Base-by-base conservation (phyloP, 2,113 vertebrate genomes). In the Rhinolophus sinicus region DNA sequence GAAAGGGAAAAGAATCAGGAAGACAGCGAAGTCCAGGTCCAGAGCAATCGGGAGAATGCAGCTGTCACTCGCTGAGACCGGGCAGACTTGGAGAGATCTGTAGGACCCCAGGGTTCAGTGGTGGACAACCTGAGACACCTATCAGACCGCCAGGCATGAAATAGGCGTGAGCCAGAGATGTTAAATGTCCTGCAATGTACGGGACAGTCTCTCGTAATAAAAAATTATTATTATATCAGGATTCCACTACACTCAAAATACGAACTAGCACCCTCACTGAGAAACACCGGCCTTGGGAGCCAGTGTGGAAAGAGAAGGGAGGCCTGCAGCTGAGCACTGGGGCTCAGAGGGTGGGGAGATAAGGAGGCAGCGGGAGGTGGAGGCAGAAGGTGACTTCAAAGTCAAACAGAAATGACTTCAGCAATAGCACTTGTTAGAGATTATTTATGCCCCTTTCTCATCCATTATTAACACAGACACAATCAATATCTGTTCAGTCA, bases 61-160 rank as follows among this genome's bases (percentile, higher is more conserved):
- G 33, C 0, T 12, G 35, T 5, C 24, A 2, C 6, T 24, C n/a
- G 8, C 2, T 22, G 58, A 22, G 28, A 24, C 0, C 0, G 9
- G 52, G 76, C 54, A 62, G 28, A n/a, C 44, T 50, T 16, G 8
- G 56, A 54, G 70, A 33, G 30, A 54, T 0, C 19, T 9, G 8
- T 11, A 69, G 80, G 80, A 52, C 30, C 5, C 3, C 0, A 1
- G n/a, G n/a, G 65, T 3, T 44, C 21, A 4, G 5, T 2, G 19
- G 2, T n/a, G 73, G 52, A 56, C n/a, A 67, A 8, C 28, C 1
- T 16, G 72, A 62, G 72, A 6, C 8, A 54, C 3, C 8, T 1
- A 18, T 4, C 1, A 52, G 70, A 60, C 33, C 24, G 26, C 47
- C 1, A 0, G 26, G 58, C 44, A 21, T 77, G 15, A 72, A 47